phyloP scores from a whole-genome alignment of 2,113 vertebrate genomes.

The Ciconia boyciana region DNA sequence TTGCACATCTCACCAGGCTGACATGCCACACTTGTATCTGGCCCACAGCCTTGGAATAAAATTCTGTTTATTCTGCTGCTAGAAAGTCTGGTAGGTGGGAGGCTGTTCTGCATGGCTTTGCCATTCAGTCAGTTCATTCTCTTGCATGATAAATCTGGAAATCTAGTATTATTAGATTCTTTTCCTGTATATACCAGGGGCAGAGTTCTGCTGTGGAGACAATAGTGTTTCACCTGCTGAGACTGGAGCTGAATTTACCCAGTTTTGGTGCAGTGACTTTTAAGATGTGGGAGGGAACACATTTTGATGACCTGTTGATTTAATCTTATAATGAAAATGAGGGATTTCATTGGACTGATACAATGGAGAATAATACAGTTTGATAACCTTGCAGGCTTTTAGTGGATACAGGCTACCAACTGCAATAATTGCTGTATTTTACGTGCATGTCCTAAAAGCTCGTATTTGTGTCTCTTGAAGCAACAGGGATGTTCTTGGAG shows the following conservation, averaged over 20 bases:
- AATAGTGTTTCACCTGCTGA: background rate
- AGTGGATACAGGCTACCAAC: background rate
- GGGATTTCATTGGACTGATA: background rate
- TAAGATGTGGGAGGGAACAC: background rate
- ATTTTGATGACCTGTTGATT: background rate
- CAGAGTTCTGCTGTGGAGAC: background rate
- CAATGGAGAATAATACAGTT: background rate
- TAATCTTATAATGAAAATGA: background rate
- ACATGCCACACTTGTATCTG: background rate
- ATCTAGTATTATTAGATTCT: background rate
- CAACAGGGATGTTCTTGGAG: background rate
- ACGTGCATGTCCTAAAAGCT: background rate
- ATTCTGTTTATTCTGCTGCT: slow-evolving; percentile 19
- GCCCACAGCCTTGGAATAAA: background rate
- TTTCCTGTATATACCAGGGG: background rate
- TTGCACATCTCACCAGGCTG: background rate
- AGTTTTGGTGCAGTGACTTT: background rate
- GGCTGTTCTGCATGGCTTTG: background rate
- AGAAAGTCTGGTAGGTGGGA: slow-evolving; percentile 7
- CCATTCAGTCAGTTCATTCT: background rate
- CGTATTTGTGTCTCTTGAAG: background rate
- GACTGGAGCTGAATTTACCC: background rate
- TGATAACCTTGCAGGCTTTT: background rate
- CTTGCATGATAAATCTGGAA: background rate
- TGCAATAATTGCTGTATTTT: background rate